Base-by-base conservation (phyloP, 2,113 vertebrate species). In the Melospiza melodia region DNA sequence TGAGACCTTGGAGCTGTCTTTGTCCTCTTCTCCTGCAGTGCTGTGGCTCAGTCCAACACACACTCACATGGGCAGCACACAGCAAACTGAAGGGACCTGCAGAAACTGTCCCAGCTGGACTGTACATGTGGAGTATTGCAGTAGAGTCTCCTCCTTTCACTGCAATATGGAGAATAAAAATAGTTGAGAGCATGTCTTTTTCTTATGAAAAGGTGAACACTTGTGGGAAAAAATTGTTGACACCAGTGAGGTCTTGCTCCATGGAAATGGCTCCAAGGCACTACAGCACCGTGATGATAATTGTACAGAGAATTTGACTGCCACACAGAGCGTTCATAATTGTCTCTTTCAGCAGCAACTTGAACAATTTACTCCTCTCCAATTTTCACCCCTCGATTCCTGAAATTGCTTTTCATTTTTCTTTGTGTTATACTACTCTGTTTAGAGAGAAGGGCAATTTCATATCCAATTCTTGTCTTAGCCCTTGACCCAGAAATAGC, bases 381-480 rank as follows among this genome's bases (percentile, higher is more conserved):
- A 75, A 11, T 93, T 94, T 93, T 84, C 65, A 88, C 43, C 65
- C 46, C 55, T 43, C 73, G 46, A 13, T 78, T 91, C 76, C 57
- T 84, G 61, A 89, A 95, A 97, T 71, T 89, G 54, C 33, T 93
- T 78, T 89, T 90, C 52, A 78, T 89, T 88, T 86, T 80, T n/a
- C 48, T 67, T 87, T 85, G 63, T 61, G 59, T 79, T 81, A 49
- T 21, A 87, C 31, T 22, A 41, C 37, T 35, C 27, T 65, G 43
- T 84, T 72, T 75, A 78, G 73, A 78, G 44, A 39, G 33, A 92
- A 89, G 61, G 31, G 28, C 68, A 78, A 74, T 87, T 95, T 93
- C 51, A 89, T 28, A 80, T 31, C 68, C 24, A 86, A 24, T 63
- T 90, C 72, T 88, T 77, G 41, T 75, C 73, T 68, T 68, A 89